Evolutionary conservation across 2,888 invertebrate species (phyloP), one percentile per base, ranked within the genome.

Genomic region (Drosophila mercatorum): DNA sequence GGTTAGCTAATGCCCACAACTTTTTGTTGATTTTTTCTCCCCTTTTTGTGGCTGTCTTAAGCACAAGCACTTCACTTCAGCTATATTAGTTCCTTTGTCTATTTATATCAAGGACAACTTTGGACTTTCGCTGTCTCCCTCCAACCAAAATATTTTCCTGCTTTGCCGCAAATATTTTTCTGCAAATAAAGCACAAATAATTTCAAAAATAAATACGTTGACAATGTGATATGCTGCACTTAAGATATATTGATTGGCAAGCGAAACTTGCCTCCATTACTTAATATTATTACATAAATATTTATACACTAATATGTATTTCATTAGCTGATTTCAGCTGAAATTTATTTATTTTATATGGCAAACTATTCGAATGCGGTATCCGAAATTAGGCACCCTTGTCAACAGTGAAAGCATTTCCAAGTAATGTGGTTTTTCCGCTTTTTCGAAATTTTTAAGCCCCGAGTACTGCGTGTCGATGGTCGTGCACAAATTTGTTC

Each of bases 1-100:
- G 66, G 66, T 47, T 64, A 53, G 49, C 79, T 62, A 75, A 75
- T 75, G 72, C 53, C 61, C 65, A 72, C 72, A 68, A 64, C 26
- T 40, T 47, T 60, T 36, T 7, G 52, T 51, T 56, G 55, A 8
- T 46, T 11, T 36, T 36, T 26, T 36, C 26, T 12, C 5, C 28
- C 31, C 6, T n/a, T 31, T 55, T 17, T 56, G 17, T 53, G 5
- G 43, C 43, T 47, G 36, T 38, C 38, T 52, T 8, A 52, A 14
- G n/a, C 58, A 49, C 55, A 52, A 36, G 43, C 55, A 68, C 57
- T 61, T 51, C 58, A 36, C 28, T 41, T 52, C 60, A 74, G 65
- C 44, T 57, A 49, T 60, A 57, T 69, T 60, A 73, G 73, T 69
- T 65, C 56, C 57, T 55, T 65, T 67, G 58, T 43, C 26, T 67